A percentile compares a stretch with the other conserved stretches of the same genome.
Conservation (phyloP, 2,888 invertebrate species). For the Creontiades dilutus region DNA sequence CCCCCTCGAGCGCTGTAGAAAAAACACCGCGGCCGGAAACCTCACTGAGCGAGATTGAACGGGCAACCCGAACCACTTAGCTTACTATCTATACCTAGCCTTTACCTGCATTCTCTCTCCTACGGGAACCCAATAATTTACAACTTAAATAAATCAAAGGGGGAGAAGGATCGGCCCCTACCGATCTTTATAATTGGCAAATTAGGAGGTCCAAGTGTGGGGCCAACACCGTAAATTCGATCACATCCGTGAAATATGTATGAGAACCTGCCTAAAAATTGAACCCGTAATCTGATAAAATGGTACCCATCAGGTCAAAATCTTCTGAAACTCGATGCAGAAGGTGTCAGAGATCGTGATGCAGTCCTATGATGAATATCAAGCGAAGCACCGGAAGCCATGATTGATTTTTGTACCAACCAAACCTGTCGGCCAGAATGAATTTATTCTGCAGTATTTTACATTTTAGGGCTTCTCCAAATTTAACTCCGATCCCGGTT, state of each 20-base stretch:
- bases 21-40: conserved; percentile 61
- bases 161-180: conserved; percentile 9
- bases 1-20: conserved; percentile 64
- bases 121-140: conserved; percentile 63
- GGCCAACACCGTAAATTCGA: conserved; percentile 60
- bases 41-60: conserved; percentile 51
- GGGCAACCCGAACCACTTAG: conserved; percentile 58
- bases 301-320: background rate
- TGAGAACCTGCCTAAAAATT: conserved; percentile 47
- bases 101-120: conserved; percentile 64
- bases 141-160: conserved; percentile 68
- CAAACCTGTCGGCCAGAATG: too few species aligned
- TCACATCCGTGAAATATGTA: conserved; percentile 62
- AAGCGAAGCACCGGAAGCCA: too few species aligned
- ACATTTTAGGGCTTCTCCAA: too few species aligned
- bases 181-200: conserved; percentile 67
- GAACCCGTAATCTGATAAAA: conserved; percentile 5
- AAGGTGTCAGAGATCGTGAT: background rate
- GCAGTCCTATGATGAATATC: background rate
- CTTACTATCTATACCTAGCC: conserved; percentile 45
- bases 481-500: too few species aligned
- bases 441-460: too few species aligned
- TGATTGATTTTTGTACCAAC: too few species aligned
- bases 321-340: conserved; percentile 1
- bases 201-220: conserved; percentile 62